These are phyloP conservation scores for Hypolimnas misippus DNA, from an alignment of 2,888 invertebrate genomes.

Conservation along the genomic window DNA sequence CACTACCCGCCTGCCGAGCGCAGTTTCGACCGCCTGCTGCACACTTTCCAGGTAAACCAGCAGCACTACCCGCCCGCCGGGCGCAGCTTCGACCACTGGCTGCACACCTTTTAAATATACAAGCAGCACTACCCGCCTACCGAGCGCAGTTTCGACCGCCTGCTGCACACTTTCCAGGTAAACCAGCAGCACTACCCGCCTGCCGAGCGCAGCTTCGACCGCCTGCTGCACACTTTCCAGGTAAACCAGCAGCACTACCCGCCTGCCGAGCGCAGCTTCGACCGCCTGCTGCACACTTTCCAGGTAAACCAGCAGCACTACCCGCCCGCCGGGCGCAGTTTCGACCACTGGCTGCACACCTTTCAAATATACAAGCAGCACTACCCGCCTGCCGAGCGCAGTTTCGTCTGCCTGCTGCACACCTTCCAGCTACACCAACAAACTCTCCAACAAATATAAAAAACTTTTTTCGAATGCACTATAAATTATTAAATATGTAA, in stretches of 20 bases:
- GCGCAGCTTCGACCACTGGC: constrained; percentile 83
- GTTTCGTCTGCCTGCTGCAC: too few species aligned
- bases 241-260: constrained; percentile 52
- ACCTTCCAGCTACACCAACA: too few species aligned
- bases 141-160: constrained; percentile 86
- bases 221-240: constrained; percentile 88
- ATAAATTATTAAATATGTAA: too few species aligned
- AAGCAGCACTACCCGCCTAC: too few species aligned
- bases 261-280: constrained; percentile 77
- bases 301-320: constrained; percentile 68
- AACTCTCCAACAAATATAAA: too few species aligned
- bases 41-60: constrained; percentile 85
- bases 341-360: constrained; percentile 48
- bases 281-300: constrained; percentile 87
- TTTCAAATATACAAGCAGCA: too few species aligned
- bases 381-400: too few species aligned
- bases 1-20: constrained; percentile 85
- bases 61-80: constrained; percentile 53
- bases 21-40: constrained; percentile 85
- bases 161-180: constrained; percentile 88
- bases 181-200: constrained; percentile 83
- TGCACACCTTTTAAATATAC: constrained; percentile 87
- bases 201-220: constrained; percentile 82
- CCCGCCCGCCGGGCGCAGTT: constrained; percentile 72
- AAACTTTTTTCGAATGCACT: too few species aligned